A percentile compares a stretch with the other conserved stretches of the same genome.
phyloP scores from a whole-genome alignment of 2,113 vertebrate genomes.

The Embiotoca jacksoni region DNA sequence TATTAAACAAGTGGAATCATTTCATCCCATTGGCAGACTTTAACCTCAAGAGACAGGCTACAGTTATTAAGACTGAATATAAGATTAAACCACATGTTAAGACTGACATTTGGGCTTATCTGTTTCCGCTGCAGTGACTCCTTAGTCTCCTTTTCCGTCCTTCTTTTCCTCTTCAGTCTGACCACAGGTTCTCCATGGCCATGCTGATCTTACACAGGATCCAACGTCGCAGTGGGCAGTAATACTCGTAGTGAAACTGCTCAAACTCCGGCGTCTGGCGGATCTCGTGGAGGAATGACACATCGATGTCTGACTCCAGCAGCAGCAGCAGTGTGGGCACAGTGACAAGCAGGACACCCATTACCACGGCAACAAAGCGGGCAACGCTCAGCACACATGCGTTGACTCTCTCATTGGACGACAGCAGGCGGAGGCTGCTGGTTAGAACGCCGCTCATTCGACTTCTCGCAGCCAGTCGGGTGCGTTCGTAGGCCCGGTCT shows the following conservation, averaged over 20 bases:
- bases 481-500: conserved; percentile 89
- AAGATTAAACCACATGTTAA: conserved; percentile 59
- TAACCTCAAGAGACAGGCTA: conserved; percentile 1
- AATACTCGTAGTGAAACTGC: conserved; percentile 98
- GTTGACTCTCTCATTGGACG: conserved; percentile 89
- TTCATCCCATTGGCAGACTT: conserved; percentile 30
- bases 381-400: conserved; percentile 91
- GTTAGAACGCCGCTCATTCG: conserved; percentile 79
- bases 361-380: conserved; percentile 90
- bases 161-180: conserved; percentile 82
- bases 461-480: conserved; percentile 84
- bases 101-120: conserved; percentile 50
- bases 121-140: conserved; percentile 32
- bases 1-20: conserved; percentile 6
- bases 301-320: conserved; percentile 96
- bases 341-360: conserved; percentile 83
- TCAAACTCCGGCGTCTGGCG: conserved; percentile 97
- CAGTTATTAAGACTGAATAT: conserved; percentile 47
- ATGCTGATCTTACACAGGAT: conserved; percentile 91
- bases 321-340: conserved; percentile 90
- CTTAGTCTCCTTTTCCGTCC: conserved; percentile 8
- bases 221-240: conserved; percentile 97
- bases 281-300: conserved; percentile 97
- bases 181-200: conserved; percentile 89
- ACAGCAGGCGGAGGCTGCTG: conserved; percentile 88